Conservation (phyloP, 2,797 vertebrate genomes). For the Sphenodon punctatus region DNA sequence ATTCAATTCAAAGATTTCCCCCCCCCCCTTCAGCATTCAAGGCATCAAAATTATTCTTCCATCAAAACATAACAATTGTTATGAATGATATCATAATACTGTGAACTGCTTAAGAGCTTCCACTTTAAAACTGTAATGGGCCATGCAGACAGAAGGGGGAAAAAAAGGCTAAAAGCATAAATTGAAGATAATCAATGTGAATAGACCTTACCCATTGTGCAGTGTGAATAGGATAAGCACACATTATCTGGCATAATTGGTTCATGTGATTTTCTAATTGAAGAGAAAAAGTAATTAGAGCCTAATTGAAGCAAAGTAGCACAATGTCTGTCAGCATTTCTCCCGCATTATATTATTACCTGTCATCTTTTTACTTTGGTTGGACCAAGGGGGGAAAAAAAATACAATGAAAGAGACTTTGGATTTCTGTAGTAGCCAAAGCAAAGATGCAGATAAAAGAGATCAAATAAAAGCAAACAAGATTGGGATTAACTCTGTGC, state of each 20-base stretch:
- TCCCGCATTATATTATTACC: constrained; percentile 70
- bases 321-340: constrained; percentile 73
- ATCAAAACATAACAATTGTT: constrained; percentile 72
- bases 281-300: constrained; percentile 76
- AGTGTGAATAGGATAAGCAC: constrained; percentile 75
- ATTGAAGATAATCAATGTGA: constrained; percentile 75
- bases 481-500: neutral
- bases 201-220: constrained; percentile 73
- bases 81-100: constrained; percentile 86
- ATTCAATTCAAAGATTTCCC: constrained; percentile 26
- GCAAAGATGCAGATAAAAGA: constrained; percentile 24
- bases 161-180: constrained; percentile 76
- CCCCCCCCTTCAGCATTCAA: constrained; percentile 37
- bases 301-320: constrained; percentile 74
- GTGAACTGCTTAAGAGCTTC: constrained; percentile 84
- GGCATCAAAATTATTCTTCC: constrained; percentile 67
- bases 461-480: constrained; percentile 36
- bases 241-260: constrained; percentile 74
- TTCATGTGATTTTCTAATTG: constrained; percentile 77
- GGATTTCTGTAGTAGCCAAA: constrained; percentile 36
- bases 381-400: constrained; percentile 22
- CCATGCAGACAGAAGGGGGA: constrained; percentile 82
- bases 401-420: neutral
- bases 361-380: constrained; percentile 60
- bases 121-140: constrained; percentile 93